Evolutionary conservation across 2,888 invertebrate genomes (phyloP).

Genomic region (Pachliopta kotzebuea): DNA sequence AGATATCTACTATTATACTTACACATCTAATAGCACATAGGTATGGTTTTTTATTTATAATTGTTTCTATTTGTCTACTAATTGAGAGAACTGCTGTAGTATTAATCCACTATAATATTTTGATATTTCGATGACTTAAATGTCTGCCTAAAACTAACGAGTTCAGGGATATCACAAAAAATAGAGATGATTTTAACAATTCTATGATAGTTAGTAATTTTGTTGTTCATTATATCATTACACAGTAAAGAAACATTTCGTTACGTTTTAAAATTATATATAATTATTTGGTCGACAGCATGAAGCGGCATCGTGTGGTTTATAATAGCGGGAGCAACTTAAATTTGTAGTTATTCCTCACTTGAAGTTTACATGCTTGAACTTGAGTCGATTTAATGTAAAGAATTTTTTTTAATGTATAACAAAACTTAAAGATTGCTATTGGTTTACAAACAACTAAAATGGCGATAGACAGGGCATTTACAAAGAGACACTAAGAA

Average conservation of each 20-base stretch:
- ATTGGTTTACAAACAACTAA: too few relatives aligned
- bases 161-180: too few relatives aligned
- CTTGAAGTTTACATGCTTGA: neutral
- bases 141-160: too few relatives aligned
- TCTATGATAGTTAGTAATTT: neutral
- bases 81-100: too few relatives aligned
- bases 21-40: slow-evolving; percentile 38
- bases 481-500: too few relatives aligned
- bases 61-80: neutral
- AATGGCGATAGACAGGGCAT: too few relatives aligned
- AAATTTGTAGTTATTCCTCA: neutral
- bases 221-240: neutral
- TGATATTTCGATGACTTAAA: too few relatives aligned
- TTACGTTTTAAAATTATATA: slow-evolving; percentile 1
- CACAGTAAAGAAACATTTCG: neutral
- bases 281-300: neutral
- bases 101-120: too few relatives aligned
- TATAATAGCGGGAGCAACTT: neutral
- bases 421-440: too few relatives aligned
- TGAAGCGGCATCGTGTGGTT: neutral
- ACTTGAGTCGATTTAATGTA: neutral
- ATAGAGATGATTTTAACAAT: neutral
- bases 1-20: slow-evolving; percentile 32
- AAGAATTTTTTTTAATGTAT: neutral
- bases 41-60: slow-evolving; percentile 23